Conservation (phyloP, 2,113 vertebrate species). For the Corvus hawaiiensis region DNA sequence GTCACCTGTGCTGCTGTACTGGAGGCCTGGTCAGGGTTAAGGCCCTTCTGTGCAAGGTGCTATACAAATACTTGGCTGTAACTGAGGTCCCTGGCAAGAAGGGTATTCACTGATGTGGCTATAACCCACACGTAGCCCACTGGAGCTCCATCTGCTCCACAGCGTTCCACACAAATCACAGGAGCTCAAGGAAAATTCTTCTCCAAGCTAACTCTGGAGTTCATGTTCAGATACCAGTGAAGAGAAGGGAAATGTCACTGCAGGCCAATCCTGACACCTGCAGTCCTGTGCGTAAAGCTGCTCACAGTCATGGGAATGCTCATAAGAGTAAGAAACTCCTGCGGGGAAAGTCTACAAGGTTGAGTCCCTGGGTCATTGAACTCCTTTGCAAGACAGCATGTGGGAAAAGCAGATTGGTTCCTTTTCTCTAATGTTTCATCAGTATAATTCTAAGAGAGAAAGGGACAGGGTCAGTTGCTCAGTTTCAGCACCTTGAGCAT, state of each 20-base stretch:
- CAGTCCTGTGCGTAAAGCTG: not conserved
- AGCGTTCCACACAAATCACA: not conserved
- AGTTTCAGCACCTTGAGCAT: not conserved
- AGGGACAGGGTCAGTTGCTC: not conserved
- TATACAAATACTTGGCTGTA: not conserved
- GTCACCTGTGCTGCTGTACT: not conserved
- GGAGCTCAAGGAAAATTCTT: not conserved
- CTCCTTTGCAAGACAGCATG: not conserved
- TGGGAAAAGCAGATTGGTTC: not conserved
- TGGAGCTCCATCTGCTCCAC: not conserved
- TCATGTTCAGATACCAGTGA: not conserved
- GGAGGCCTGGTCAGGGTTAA: not conserved
- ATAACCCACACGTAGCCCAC: not conserved
- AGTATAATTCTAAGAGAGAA: not conserved
- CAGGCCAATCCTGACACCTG: not conserved
- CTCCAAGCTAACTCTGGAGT: not conserved
- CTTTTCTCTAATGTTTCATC: not conserved
- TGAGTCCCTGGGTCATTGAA: not conserved
- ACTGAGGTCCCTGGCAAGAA: not conserved
- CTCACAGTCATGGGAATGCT: constrained; percentile 39
- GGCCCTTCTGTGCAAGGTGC: not conserved
- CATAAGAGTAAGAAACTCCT: not conserved
- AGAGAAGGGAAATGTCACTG: not conserved
- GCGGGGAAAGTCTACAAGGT: not conserved
- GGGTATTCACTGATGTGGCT: not conserved